Base-by-base conservation (phyloP, 2,113 vertebrate genomes). In the Heterochromis multidens region DNA sequence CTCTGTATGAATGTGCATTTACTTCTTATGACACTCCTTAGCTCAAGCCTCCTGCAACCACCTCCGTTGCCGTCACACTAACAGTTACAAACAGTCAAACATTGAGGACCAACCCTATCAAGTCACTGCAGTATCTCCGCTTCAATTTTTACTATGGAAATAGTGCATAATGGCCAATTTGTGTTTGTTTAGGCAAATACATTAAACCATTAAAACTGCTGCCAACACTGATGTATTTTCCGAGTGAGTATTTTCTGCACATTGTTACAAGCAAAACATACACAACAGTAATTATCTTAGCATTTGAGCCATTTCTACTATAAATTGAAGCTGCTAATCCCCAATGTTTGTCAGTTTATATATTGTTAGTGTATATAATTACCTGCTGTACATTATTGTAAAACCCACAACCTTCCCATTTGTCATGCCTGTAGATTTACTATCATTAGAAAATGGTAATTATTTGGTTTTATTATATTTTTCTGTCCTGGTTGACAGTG, bases 1-100 rank as follows among this genome's bases (percentile, higher is more conserved):
- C 60, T 88, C 85, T 86, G 86, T 63, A 79, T 65, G n/a, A 83
- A 88, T 90, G 89, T 89, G 61, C 83, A 49, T 89, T 81, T 80
- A 54, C 67, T 84, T 85, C 77, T 79, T 87, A 63, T 88, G 84
- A 89, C 89, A 87, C 37, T 85, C 72, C 58, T 89, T 74, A 81
- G 59, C 82, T 63, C 7, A 81, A 60, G 35, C 58, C 76, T 31
- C 27, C 54, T 17, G 7, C 43, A 31, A 59, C 80, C 17, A 0
- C 74, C 57, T 10, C 33, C 2, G 2, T 37, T 2, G 29, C n/a
- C 76, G 31, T 74, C 61, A 25, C 81, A 62, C 54, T 52, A 49
- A 78, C 62, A 35, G 35, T 43, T 16, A 37, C 58, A 25, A 46
- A 56, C 17, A 13, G 81, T 29, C 21, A 25, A 21, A n/a, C 25